Percentiles rank a stretch among this genome's conserved stretches.
These are phyloP conservation scores for Plusia festucae DNA, from an alignment of 2,888 invertebrate genomes.

Conservation along the genomic window DNA sequence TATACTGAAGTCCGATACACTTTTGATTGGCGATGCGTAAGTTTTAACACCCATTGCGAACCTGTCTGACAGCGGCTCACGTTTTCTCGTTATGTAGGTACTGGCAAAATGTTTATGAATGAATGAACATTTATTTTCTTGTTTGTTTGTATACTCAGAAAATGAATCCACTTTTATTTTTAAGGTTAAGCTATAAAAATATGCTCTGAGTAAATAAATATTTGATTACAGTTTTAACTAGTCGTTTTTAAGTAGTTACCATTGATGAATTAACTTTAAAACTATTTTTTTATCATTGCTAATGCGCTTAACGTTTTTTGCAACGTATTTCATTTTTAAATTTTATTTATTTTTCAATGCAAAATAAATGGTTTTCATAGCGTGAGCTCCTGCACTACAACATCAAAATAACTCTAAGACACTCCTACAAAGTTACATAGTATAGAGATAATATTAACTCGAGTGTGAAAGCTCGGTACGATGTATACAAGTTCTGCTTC, in stretches of 20 bases:
- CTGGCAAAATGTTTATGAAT: slow-evolving; percentile 43
- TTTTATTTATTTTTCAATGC: no score
- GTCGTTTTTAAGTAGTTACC: no score
- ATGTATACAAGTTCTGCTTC: slow-evolving; percentile 9
- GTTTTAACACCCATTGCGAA: slow-evolving; percentile 43
- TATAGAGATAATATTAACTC: background rate
- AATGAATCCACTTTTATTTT: background rate
- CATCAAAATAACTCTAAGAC: background rate
- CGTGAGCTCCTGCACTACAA: background rate
- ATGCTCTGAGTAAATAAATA: no score
- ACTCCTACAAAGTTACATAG: background rate
- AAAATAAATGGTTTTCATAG: no score
- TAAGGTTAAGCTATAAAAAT: slow-evolving; percentile 6
- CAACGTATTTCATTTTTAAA: no score
- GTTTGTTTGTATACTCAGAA: slow-evolving; percentile 38
- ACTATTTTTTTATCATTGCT: no score
- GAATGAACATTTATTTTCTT: slow-evolving; percentile 42
- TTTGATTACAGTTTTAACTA: background rate
- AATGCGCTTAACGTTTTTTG: no score
- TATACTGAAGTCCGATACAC: slow-evolving; percentile 35
- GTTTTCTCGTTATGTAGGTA: slow-evolving; percentile 33
- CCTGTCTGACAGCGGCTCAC: slow-evolving; percentile 33
- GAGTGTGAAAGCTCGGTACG: slow-evolving; percentile 16
- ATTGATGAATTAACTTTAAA: no score
- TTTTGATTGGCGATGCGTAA: slow-evolving; percentile 46